A percentile compares a stretch with the other conserved stretches of the same genome.
Conservation (phyloP, 2,113 vertebrate genomes). For the Proteles cristata region DNA sequence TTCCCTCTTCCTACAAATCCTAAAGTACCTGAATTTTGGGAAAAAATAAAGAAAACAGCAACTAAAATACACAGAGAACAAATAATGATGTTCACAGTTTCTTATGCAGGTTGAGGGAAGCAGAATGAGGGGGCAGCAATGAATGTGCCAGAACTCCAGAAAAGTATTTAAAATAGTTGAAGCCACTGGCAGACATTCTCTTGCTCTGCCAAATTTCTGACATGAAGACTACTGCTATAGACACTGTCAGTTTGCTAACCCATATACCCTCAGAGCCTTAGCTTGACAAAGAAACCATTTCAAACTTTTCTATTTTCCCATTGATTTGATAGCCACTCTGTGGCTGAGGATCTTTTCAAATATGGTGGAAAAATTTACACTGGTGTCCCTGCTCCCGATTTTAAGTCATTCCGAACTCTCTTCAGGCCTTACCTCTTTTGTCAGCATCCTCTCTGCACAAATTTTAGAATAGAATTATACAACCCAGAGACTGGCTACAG, state of each 20-base stretch:
- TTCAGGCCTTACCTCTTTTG: neutral
- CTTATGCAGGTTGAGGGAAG: neutral
- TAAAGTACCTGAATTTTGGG: neutral
- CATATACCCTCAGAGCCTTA: neutral
- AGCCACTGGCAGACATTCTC: neutral
- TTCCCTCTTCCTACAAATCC: neutral
- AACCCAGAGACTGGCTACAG: neutral
- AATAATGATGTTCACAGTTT: neutral
- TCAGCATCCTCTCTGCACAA: neutral
- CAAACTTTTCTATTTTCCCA: neutral
- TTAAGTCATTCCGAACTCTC: neutral
- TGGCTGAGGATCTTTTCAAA: neutral
- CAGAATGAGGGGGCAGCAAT: fast-evolving
- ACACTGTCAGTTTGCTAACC: neutral
- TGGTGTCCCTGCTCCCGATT: neutral
- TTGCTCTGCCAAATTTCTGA: neutral
- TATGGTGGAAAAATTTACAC: neutral
- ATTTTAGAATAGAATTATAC: neutral
- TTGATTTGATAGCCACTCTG: neutral
- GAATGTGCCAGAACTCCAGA: neutral
- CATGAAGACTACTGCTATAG: neutral
- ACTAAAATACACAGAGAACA: neutral
- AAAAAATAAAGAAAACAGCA: neutral
- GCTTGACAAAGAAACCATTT: neutral
- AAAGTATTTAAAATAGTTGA: neutral